Evolutionary conservation across 2,797 vertebrate species (phyloP).

Genomic region (Danio jaintianensis): DNA sequence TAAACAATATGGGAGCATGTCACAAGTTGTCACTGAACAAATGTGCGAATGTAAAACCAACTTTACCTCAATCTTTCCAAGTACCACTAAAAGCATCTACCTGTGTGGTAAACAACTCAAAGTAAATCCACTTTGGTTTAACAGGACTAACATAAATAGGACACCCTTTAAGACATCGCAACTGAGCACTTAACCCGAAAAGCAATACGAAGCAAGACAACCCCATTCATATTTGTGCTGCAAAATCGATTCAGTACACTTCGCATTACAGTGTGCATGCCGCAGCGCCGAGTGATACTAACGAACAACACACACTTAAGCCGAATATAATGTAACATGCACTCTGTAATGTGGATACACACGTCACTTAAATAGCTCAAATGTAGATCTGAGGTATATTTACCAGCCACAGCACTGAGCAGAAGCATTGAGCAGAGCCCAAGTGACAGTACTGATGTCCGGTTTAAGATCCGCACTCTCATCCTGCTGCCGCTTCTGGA

Average conservation of each 20-base stretch:
- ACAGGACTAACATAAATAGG: background rate
- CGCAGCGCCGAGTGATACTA: background rate
- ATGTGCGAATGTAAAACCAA: no score
- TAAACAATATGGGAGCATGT: no score
- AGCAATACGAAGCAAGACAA: background rate
- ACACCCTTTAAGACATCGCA: background rate
- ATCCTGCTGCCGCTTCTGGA: slow-evolving; percentile 30
- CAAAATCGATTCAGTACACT: slow-evolving; percentile 6
- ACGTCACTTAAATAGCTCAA: background rate
- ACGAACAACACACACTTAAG: background rate
- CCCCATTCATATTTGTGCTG: slow-evolving; percentile 12
- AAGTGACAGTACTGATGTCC: slow-evolving; percentile 55
- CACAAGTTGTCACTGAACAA: no score
- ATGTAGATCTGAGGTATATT: slow-evolving; percentile 40
- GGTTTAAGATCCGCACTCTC: slow-evolving; percentile 42
- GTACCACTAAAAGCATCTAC: background rate
- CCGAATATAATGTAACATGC: background rate
- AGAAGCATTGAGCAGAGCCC: slow-evolving; percentile 61
- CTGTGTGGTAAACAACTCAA: background rate
- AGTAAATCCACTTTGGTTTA: slow-evolving; percentile 24
- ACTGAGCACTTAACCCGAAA: background rate
- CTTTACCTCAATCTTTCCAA: background rate
- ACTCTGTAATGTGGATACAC: background rate
- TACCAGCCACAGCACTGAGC: slow-evolving; percentile 66
- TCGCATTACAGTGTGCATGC: background rate